Evolutionary conservation across 1,140 invertebrate species (phyloP).

Genomic region (Camponotus pennsylvanicus): DNA sequence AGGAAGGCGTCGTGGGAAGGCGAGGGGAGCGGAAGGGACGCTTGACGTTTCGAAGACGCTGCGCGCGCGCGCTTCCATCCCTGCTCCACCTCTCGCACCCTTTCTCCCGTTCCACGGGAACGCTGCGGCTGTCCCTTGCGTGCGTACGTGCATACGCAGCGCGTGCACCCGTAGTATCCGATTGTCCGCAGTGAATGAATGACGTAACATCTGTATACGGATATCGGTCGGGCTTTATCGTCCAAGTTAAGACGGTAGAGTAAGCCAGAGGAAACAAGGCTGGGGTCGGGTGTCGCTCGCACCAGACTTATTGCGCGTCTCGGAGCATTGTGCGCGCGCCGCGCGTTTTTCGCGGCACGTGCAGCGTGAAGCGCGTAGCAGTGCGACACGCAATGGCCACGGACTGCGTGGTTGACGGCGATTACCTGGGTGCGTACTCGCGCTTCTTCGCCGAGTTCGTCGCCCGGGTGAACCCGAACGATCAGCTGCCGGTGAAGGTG

Average conservation of each 20-base stretch:
- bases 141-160: neutral
- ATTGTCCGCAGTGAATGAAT: slow-evolving; percentile 67
- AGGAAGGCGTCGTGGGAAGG: too few relatives aligned
- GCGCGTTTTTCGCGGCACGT: slow-evolving; percentile 1
- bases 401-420: slow-evolving; percentile 84
- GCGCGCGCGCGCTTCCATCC: neutral
- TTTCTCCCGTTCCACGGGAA: neutral
- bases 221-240: slow-evolving; percentile 34
- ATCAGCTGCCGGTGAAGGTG: slow-evolving; percentile 91
- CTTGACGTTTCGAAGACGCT: too few relatives aligned
- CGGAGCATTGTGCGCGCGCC: neutral
- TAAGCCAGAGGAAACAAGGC: too few relatives aligned
- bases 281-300: too few relatives aligned
- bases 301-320: too few relatives aligned
- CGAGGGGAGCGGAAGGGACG: too few relatives aligned
- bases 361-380: neutral
- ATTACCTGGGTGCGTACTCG: slow-evolving; percentile 90
- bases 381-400: slow-evolving; percentile 72
- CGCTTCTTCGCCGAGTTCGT: slow-evolving; percentile 91
- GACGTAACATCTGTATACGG: slow-evolving; percentile 71
- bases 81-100: neutral
- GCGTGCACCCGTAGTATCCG: slow-evolving; percentile 10
- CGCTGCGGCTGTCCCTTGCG: neutral
- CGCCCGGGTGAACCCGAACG: slow-evolving; percentile 89
- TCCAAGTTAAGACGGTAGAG: too few relatives aligned